Evolutionary conservation across 92 coral and sea anemone genomes (phyloP), one percentile per base, ranked within the genome.

Genomic region (Actinostola sp.): DNA sequence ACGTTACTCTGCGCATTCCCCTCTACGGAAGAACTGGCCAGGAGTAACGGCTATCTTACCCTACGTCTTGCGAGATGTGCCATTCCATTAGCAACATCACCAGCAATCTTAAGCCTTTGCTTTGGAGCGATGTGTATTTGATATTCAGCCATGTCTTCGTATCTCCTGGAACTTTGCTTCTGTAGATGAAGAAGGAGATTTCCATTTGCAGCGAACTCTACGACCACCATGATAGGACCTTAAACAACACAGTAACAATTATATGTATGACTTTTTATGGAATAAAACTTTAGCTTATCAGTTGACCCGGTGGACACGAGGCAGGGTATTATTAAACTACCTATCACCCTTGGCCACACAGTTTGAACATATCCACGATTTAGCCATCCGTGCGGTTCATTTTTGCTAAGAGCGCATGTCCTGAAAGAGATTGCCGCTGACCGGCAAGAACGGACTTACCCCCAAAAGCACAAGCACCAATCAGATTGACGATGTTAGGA

Each of bases 71-170:
- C 92, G 0, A 94, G 82, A 66, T 92, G 92, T 8, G 81, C 63
- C 98, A 94, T 94, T 21, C 98, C 98, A 19, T 87, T 72, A 2
- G 90, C 80, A 3, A 94, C 97, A 35, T 91, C 98, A 48, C 80
- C 82, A 2, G 97, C 95, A 49, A 94, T 85, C 61, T 81, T 88
- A 62, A 92, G 78, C 71, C 98, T 69, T 32, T 89, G 89, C 34
- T 70, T 42, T 42, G 80, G 72, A 27, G 95, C 76, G 60, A 92
- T 84, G 20, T 77, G 76, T 4, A 94, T 63, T 7, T 61, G 66
- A 61, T 84, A 84, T 27, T 84, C 89, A 39, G 82, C 50, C 92
- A 90, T 65, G 84, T 88, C 80, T 13, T 77, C 86, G 67, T 92
- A 81, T 48, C 77, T 69, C 21, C 87, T 80, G 50, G 76, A 76